Evolutionary conservation across 1,140 invertebrate genomes (phyloP).

Genomic region (Calephelis virginiensis): DNA sequence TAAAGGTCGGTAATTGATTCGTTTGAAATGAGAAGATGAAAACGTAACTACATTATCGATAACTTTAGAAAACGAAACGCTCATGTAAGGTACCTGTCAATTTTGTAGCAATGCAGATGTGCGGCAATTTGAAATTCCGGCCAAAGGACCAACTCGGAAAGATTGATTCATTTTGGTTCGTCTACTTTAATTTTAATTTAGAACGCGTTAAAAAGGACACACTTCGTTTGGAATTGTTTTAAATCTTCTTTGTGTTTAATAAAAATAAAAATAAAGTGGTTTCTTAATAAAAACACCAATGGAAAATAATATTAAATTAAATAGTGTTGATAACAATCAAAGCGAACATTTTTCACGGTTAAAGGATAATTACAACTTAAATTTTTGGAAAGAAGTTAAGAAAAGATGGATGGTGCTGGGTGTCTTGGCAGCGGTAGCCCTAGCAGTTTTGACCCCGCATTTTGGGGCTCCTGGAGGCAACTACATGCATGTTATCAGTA

Average conservation of each 20-base stretch:
- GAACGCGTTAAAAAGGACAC: neutral
- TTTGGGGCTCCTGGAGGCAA: slow-evolving; percentile 66
- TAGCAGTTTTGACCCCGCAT: slow-evolving; percentile 50
- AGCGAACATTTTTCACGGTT: slow-evolving; percentile 21
- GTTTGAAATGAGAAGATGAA: too few species aligned
- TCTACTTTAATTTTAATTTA: neutral
- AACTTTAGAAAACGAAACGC: slow-evolving; percentile 21
- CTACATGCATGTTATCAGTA: slow-evolving; percentile 61
- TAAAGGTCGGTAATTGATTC: too few species aligned
- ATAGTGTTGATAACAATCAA: slow-evolving; percentile 29
- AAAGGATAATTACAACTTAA: slow-evolving; percentile 44
- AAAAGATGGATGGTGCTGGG: slow-evolving; percentile 57
- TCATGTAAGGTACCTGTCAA: slow-evolving; percentile 37
- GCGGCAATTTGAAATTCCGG: slow-evolving; percentile 49
- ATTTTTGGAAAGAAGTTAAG: slow-evolving; percentile 51
- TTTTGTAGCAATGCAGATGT: slow-evolving; percentile 60
- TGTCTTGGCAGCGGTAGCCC: slow-evolving; percentile 40
- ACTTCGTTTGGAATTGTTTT: neutral
- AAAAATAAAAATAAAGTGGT: neutral
- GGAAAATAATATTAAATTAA: slow-evolving; percentile 29
- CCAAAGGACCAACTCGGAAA: slow-evolving; percentile 7
- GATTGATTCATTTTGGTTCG: neutral
- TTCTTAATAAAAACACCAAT: slow-evolving; percentile 18
- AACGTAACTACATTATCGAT: neutral
- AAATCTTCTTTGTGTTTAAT: neutral